Base-by-base conservation (phyloP, 1,140 invertebrate genomes). In the Geopemphigus sp. region DNA sequence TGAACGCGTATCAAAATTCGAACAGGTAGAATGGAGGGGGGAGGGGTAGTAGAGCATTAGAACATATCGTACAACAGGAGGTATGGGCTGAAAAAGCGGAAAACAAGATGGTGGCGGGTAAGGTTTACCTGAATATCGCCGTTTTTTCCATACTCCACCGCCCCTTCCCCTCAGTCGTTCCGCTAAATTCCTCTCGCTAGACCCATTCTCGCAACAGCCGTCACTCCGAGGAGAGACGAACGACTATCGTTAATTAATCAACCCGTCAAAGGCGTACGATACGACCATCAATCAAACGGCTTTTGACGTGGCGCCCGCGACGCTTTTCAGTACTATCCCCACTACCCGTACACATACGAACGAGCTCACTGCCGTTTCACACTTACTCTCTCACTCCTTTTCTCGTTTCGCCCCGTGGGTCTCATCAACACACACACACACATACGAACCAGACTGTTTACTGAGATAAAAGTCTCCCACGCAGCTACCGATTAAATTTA, bases 241-340 rank as follows among this genome's bases (percentile, higher is more conserved):
- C 50, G 11, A 47, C 74, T 63, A 47, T 78, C 74, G 74, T 78
- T 63, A 78, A 78, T 78, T 78, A 78, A 78, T 78, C 74, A 78
- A 78, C 74, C 54, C 57, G 74, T 61, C 74, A 78, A 78, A 78
- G 54, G 57, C 32, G 74, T 47, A 63, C 29, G 74, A 78, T 78
- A 78, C 45, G 32, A 63, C 74, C 22, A 78, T 78, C 74, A 78
- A 78, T 78, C 74, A 78, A 61, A 78, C 39, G 10, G 57, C 57
- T 47, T 78, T 47, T 76, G 54, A 57, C 72, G 54, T 59, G 22
- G 14, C 47, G n/a, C 50, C 17, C 24, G 17, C 68, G 68, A 72
- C 24, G 24, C 47, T 29, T 53, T 45, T 15, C 47, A 5, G 24
- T 24, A 53, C 12, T 63, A 24, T 22, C 17, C 39, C 19, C 12